Evolutionary conservation across 1,140 invertebrate species (phyloP), one percentile per base, ranked within the genome.

Genomic region (Stegodyphus mimosarum): DNA sequence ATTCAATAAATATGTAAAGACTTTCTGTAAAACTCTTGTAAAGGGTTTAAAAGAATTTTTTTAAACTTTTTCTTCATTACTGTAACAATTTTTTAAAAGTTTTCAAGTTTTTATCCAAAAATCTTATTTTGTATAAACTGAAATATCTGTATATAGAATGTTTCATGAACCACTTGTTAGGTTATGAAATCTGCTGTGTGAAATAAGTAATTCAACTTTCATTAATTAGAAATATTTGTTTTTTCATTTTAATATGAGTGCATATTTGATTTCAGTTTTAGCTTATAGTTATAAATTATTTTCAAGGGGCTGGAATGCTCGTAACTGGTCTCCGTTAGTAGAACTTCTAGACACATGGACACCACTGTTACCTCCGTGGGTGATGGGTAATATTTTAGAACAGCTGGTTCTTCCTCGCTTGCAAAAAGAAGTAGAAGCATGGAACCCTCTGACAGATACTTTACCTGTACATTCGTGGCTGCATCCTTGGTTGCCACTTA

Each of bases 381-480:
- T 99, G 51, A 88, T 95, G 69, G 94, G 95, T 78, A 95, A 96
- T 89, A 93, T 97, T 86, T 91, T 96, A 7, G 94, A 97, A 75
- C 94, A 97, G 87, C 90, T 96, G 7, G 92, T 98, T 53, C 90
- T 97, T 83, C 96, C 96, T 1, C 93, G 94, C 80, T 90, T 99
- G 55, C 93, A 94, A 51, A 89, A 92, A 15, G 96, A 96, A 88
- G 96, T 98, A 0, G 93, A 96, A 66, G 93, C 93, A 64, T 99
- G 98, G 98, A 96, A 99, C 92, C 98, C 98, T 0, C 91, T 98
- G 0, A 95, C 94, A 0, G 98, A 99, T 89, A 95, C 95, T 0
- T 93, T 98, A 77, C 97, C 98, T 4, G 96, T 99, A 87, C 97
- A 99, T 91, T 93, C 94, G 7, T 99, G 98, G 98, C 94, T 99